Conservation (phyloP, 2,113 vertebrate genomes). For the Synodontis membranacea region DNA sequence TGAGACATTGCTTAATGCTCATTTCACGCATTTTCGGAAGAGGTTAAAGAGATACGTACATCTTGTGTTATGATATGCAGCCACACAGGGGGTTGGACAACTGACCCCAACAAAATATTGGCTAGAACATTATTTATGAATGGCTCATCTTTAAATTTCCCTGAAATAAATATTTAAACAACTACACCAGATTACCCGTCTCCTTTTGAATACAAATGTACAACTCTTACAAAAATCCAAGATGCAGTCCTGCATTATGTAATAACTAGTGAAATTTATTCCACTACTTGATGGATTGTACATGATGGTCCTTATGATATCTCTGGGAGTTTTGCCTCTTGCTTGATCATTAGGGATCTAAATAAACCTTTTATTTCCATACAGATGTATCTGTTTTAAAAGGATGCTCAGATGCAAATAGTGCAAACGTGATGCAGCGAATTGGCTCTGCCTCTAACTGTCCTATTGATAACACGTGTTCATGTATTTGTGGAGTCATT, state of each 20-base stretch:
- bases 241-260: not conserved
- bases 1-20: not conserved
- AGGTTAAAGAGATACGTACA: not conserved
- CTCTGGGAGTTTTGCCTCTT: not conserved
- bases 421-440: not conserved
- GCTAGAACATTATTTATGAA: slow-evolving; percentile 63
- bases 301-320: not conserved
- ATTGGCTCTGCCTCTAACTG: not conserved
- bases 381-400: not conserved
- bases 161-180: slow-evolving; percentile 67
- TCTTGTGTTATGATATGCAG: not conserved
- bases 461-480: not conserved
- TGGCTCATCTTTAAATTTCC: slow-evolving; percentile 49
- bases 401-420: slow-evolving; percentile 3
- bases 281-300: not conserved
- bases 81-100: slow-evolving; percentile 47
- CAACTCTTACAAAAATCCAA: not conserved
- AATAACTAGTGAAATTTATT: not conserved
- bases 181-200: slow-evolving; percentile 7
- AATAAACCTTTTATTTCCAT: not conserved
- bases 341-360: not conserved
- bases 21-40: not conserved
- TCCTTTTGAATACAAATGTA: not conserved
- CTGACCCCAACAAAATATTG: slow-evolving; percentile 61
- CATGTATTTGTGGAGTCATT: not conserved